Conservation (phyloP, 2,113 vertebrate species). For the Paramormyrops kingsleyae region DNA sequence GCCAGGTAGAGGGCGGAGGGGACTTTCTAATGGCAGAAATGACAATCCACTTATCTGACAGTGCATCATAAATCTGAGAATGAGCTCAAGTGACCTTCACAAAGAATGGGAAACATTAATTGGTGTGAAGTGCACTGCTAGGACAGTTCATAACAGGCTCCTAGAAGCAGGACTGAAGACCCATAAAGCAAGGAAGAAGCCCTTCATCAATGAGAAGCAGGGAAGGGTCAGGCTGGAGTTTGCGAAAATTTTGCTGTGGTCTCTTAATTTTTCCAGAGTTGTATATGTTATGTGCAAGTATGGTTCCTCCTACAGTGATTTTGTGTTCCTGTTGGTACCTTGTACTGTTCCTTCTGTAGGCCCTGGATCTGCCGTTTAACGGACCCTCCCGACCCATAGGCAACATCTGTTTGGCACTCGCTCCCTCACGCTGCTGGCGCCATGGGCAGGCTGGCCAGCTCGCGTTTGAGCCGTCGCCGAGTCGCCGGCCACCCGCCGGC, state of each 20-base stretch:
- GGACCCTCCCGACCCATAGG: constrained; percentile 39
- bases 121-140: neutral
- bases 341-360: constrained; percentile 29
- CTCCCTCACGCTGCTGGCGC: constrained; percentile 51
- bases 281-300: neutral
- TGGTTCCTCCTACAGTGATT: neutral
- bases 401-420: constrained; percentile 53
- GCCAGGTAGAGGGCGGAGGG: neutral
- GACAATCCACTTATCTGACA: neutral
- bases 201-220: neutral
- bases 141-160: no score
- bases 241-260: neutral
- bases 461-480: constrained; percentile 14
- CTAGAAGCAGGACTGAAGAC: no score
- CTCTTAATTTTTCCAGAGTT: neutral
- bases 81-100: neutral
- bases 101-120: neutral
- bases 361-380: constrained; percentile 32
- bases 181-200: no score
- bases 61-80: neutral
- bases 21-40: neutral
- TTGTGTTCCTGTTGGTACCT: neutral
- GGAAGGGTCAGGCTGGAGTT: neutral
- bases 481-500: constrained; percentile 37
- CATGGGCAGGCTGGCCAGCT: constrained; percentile 45